Base-by-base conservation (phyloP, 2,888 invertebrate species). In the Gerris lacustris region DNA sequence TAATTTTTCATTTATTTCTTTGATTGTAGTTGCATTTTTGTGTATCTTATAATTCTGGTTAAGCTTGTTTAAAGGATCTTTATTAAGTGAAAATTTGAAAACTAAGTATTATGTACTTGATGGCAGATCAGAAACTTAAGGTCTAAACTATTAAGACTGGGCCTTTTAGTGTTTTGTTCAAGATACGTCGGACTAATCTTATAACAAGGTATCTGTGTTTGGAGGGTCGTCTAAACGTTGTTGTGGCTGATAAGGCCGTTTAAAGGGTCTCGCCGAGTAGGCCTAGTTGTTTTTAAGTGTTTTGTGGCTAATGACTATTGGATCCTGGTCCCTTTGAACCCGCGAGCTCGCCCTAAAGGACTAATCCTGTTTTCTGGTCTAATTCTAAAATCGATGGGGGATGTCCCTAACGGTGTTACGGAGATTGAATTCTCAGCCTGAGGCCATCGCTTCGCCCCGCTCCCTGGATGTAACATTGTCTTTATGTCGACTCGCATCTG, bases 181-280 rank as follows among this genome's bases (percentile, higher is more conserved):
- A 31, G 31, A 31, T 31, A 31, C 31, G 31, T 31, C 31, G 31
- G 31, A 31, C 31, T 55, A 55, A 55, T 55, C 55, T 11, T 55
- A 55, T 55, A 55, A 55, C 55, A 55, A 55, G 55, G 55, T 55
- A 55, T 55, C 55, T 55, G 55, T 55, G 55, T 55, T 55, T 31
- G 31, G 31, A 55, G 55, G 55, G 55, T 55, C 55, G 55, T 9
- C 55, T 11, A 11, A 55, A 55, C 15, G 55, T 55, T 55, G 55
- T 55, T 55, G 55, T 55, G 55, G 55, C 15, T 55, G 55, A 55
- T 55, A 55, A 15, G 55, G 15, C 55, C 9, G 55, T 55, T 55
- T 55, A 55, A 55, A 55, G 55, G 55, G 55, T 55, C 15, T 55
- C 55, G 55, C 5, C 55, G 15, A 9, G 9, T 15, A 15, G 55